Percentiles rank a stretch among this genome's conserved stretches.
Conservation (phyloP, 2,113 vertebrate species). For the Promerops cafer region DNA sequence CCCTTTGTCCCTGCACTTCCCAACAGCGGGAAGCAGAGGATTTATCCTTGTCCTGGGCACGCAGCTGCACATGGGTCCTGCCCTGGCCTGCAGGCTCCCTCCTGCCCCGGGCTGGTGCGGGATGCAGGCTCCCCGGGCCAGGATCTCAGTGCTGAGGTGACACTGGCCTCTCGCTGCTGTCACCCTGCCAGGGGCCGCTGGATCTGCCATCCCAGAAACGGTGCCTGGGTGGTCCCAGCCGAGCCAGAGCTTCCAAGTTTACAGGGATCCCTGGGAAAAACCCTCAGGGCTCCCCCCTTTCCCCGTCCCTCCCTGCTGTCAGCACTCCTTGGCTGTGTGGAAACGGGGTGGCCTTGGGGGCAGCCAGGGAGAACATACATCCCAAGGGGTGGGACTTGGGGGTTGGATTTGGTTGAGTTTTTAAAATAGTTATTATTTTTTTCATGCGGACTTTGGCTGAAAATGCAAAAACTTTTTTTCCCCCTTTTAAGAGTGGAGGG, state of each 20-base stretch:
- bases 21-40: background rate
- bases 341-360: background rate
- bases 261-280: background rate
- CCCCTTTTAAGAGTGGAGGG: background rate
- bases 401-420: background rate
- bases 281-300: background rate
- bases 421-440: background rate
- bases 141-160: background rate
- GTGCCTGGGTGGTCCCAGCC: background rate
- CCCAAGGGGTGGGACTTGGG: background rate
- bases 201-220: background rate
- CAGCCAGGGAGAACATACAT: background rate
- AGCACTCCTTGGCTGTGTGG: rapidly evolving
- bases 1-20: rapidly evolving
- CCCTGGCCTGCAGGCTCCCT: rapidly evolving
- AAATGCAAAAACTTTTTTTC: background rate
- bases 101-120: background rate
- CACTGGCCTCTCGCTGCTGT: background rate
- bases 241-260: background rate
- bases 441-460: background rate
- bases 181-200: background rate
- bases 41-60: background rate
- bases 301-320: background rate
- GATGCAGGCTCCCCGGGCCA: background rate
- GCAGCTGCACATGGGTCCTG: background rate